Percentiles rank a stretch among this genome's conserved stretches.
These are phyloP conservation scores for Dicranocentrus wangi DNA, from an alignment of 2,888 invertebrate genomes.

Conservation along the genomic window DNA sequence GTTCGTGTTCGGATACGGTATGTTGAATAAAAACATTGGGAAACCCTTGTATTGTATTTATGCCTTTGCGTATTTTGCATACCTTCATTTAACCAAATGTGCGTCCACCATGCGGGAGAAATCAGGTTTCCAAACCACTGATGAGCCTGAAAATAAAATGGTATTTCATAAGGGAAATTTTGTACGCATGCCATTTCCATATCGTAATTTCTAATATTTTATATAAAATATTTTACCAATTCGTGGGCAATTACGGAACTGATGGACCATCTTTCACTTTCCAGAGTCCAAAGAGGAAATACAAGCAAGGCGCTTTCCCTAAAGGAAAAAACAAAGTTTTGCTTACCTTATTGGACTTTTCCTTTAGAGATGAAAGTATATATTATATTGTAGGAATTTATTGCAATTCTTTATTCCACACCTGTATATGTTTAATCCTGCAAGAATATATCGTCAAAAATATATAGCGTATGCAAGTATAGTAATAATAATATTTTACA, in stretches of 20 bases:
- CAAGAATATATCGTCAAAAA: neutral
- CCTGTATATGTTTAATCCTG: slow-evolving; percentile 68
- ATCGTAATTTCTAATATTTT: neutral
- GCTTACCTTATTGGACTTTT: too few relatives aligned
- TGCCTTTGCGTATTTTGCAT: neutral
- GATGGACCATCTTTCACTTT: slow-evolving; percentile 66
- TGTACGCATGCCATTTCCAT: too few relatives aligned
- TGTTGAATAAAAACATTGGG: too few relatives aligned
- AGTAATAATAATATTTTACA: too few relatives aligned
- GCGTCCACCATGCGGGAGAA: slow-evolving; percentile 63
- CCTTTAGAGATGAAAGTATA: neutral
- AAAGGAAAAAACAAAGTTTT: neutral
- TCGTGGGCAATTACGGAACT: slow-evolving; percentile 68
- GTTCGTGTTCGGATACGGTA: neutral
- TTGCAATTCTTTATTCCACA: neutral
- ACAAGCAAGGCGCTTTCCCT: slow-evolving; percentile 66
- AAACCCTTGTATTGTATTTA: neutral
- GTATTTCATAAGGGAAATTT: too few relatives aligned
- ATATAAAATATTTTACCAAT: too few relatives aligned
- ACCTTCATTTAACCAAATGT: slow-evolving; percentile 70
- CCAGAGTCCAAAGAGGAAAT: slow-evolving; percentile 63
- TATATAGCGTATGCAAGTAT: neutral
- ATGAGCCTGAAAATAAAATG: slow-evolving; percentile 43
- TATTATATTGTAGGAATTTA: neutral
- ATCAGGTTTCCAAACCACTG: slow-evolving; percentile 68